Evolutionary conservation across 2,888 invertebrate genomes (phyloP).

Genomic region (Clitarchus hookeri): DNA sequence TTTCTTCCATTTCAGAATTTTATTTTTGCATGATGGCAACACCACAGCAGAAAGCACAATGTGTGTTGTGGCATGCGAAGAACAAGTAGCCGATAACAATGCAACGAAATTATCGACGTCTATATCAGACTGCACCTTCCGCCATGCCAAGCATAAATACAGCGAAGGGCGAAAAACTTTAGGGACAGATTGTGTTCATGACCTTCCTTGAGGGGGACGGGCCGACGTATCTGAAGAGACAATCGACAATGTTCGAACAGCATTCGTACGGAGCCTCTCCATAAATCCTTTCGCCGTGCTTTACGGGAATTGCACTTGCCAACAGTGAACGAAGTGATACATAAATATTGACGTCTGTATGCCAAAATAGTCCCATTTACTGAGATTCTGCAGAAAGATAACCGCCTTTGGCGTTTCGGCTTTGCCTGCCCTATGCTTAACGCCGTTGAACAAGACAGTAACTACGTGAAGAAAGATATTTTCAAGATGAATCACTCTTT

Average conservation of each 20-base stretch:
- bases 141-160: too few relatives aligned
- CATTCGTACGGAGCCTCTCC: slow-evolving; percentile 17
- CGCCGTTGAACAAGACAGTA: slow-evolving; percentile 31
- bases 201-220: too few relatives aligned
- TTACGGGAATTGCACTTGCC: slow-evolving; percentile 30
- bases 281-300: slow-evolving; percentile 31
- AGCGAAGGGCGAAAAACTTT: too few relatives aligned
- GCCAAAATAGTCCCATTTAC: slow-evolving; percentile 31
- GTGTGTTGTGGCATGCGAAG: too few relatives aligned
- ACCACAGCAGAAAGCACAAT: too few relatives aligned
- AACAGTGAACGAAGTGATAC: slow-evolving; percentile 33
- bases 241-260: not conserved
- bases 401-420: slow-evolving; percentile 25
- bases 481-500: slow-evolving; percentile 30
- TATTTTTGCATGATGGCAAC: too few relatives aligned
- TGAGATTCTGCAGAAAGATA: slow-evolving; percentile 29
- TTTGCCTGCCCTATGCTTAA: slow-evolving; percentile 28
- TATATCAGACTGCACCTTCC: too few relatives aligned
- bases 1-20: too few relatives aligned
- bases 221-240: too few relatives aligned
- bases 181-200: too few relatives aligned
- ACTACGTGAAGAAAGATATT: slow-evolving; percentile 19
- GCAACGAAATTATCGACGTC: too few relatives aligned
- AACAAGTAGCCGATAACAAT: too few relatives aligned
- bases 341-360: slow-evolving; percentile 28